These are phyloP conservation scores for Sebastes hubbsi DNA, from an alignment of 2,797 vertebrate genomes.

Conservation along the genomic window DNA sequence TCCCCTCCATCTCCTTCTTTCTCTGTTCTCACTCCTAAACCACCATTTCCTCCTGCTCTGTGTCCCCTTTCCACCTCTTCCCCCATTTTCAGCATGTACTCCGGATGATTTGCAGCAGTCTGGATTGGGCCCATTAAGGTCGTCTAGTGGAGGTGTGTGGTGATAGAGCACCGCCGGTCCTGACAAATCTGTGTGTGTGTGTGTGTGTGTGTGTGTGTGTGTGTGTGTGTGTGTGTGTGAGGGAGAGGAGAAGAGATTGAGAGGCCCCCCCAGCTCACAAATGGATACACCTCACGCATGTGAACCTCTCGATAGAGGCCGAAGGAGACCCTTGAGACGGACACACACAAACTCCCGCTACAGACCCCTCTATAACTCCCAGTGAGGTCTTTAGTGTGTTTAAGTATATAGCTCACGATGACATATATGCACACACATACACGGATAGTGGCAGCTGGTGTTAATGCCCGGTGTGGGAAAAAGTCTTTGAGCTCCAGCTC, in stretches of 20 bases:
- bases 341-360: slow-evolving; percentile 10
- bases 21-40: slow-evolving; percentile 20
- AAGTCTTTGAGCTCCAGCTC: slow-evolving; percentile 70
- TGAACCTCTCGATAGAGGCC: slow-evolving; percentile 31
- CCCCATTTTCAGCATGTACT: slow-evolving; percentile 56
- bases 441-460: slow-evolving; percentile 60
- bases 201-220: background rate
- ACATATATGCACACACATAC: slow-evolving; percentile 31
- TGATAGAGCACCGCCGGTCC: slow-evolving; percentile 64
- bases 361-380: slow-evolving; percentile 36
- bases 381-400: slow-evolving; percentile 38
- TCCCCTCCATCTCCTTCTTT: slow-evolving; percentile 2
- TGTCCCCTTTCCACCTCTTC: slow-evolving; percentile 4
- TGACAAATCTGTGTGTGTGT: slow-evolving; percentile 53
- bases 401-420: slow-evolving; percentile 34
- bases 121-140: slow-evolving; percentile 80
- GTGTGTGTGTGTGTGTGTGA: background rate
- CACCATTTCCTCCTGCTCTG: slow-evolving; percentile 32
- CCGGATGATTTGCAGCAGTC: slow-evolving; percentile 74
- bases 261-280: slow-evolving; percentile 22
- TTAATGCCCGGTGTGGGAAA: slow-evolving; percentile 55
- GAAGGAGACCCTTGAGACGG: slow-evolving; percentile 47
- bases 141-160: slow-evolving; percentile 72
- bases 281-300: slow-evolving; percentile 46
- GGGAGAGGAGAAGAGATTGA: slow-evolving; percentile 24